Percentiles rank a stretch among this genome's conserved stretches.
Conservation (phyloP, 2,888 invertebrate genomes). For the Tethea ocularis region DNA sequence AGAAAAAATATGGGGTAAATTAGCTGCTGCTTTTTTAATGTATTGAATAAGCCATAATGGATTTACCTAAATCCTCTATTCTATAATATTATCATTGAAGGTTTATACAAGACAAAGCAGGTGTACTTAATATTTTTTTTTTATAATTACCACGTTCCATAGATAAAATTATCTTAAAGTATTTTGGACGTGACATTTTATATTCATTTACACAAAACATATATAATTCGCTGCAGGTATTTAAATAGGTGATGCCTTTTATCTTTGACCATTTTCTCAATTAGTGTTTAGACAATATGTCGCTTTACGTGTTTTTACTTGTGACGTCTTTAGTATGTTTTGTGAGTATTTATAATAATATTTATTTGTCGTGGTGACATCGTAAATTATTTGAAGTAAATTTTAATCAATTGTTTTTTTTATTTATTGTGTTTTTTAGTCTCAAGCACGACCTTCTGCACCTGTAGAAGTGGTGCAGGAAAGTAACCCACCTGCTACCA, state of each 20-base stretch:
- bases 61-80: not conserved
- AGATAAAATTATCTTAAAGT: slow-evolving; percentile 45
- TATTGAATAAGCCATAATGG: too few relatives aligned
- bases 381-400: too few relatives aligned
- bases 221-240: slow-evolving; percentile 8
- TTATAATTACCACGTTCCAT: slow-evolving; percentile 26
- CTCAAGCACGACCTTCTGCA: not conserved
- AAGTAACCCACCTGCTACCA: not conserved
- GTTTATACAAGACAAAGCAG: not conserved
- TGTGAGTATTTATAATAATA: slow-evolving; percentile 40
- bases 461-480: not conserved
- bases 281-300: slow-evolving; percentile 33
- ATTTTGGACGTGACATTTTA: slow-evolving; percentile 54
- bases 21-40: too few relatives aligned
- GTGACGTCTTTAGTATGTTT: slow-evolving; percentile 37
- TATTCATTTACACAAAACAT: slow-evolving; percentile 28
- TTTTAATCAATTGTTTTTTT: too few relatives aligned
- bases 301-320: slow-evolving; percentile 37
- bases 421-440: not conserved
- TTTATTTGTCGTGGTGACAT: too few relatives aligned
- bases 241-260: slow-evolving; percentile 2
- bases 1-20: too few relatives aligned
- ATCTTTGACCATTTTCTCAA: slow-evolving; percentile 12
- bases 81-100: not conserved
- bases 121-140: not conserved